Evolutionary conservation across 2,797 vertebrate species (phyloP), one percentile per base, ranked within the genome.

Genomic region (Anolis apletophallus): DNA sequence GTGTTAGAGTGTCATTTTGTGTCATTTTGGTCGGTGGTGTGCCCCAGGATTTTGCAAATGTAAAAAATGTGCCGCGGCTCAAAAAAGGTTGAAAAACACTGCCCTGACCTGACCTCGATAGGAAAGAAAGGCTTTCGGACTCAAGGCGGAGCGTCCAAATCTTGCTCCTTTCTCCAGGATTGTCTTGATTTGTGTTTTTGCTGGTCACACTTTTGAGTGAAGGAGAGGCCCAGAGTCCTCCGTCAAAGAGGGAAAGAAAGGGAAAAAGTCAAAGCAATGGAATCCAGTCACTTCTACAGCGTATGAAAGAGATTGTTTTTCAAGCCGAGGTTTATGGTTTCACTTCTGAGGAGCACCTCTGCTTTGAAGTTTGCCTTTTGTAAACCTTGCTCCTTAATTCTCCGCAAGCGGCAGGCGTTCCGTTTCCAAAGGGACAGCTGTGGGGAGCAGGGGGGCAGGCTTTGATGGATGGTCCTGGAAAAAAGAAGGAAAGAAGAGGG

Each of bases 361-460:
- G n/a, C 68, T 83, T 0, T 57, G 76, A 13, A 26, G 68, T 55
- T 40, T 59, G 71, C 0, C 3, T 75, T 67, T 16, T n/a, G 84
- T n/a, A 0, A 2, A 54, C 6, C 23, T 21, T 82, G n/a, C 69
- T 0, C 0, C 8, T n/a, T 1, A 0, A 1, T 21, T 87, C 81
- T 50, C 34, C 0, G 13, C 21, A 61, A 61, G 19, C 7, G 80
- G 89, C 61, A 46, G 69, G 59, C 1, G 5, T 46, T 1, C 0
- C 0, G 1, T n/a, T 52, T 52, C 67, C 16, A 36, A 50, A n/a
- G 64, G 17, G 32, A 16, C 50, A 0, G 0, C 32, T 68, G 3
- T 0, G 0, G 1, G 34, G 13, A 83, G 21, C 83, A 5, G n/a
- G 46, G 40, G 46, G 26, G 46, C 0, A 17, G 50, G 64, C 78